A percentile compares a stretch with the other conserved stretches of the same genome.
These are phyloP conservation scores for Beaufortia kweichowensis DNA, from an alignment of 2,113 vertebrate species.

Conservation along the genomic window DNA sequence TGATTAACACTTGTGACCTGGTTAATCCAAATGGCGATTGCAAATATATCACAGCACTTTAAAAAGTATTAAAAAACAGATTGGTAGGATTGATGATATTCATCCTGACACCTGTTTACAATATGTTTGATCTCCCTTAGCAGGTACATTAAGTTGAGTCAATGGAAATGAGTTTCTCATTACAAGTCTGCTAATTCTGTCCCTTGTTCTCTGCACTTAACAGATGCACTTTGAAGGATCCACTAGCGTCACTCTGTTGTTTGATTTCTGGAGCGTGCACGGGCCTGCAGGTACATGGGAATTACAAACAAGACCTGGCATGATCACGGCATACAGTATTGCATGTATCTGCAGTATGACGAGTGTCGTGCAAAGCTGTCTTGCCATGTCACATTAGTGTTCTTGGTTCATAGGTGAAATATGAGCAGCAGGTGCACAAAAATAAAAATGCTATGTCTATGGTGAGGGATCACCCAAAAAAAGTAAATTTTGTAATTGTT, in stretches of 20 bases:
- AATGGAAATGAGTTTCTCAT: background rate
- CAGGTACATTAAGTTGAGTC: background rate
- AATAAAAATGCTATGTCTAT: too few relatives aligned
- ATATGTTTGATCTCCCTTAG: too few relatives aligned
- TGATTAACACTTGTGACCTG: background rate
- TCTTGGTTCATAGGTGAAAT: background rate
- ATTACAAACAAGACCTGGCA: constrained; percentile 1
- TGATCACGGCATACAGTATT: background rate
- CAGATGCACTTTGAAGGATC: constrained; percentile 91
- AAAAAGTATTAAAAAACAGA: too few relatives aligned
- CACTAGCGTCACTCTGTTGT: constrained; percentile 82
- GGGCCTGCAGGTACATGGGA: constrained; percentile 77
- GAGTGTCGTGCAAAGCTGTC: background rate
- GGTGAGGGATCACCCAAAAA: too few relatives aligned
- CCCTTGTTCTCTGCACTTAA: constrained; percentile 40
- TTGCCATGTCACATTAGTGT: background rate
- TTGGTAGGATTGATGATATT: background rate
- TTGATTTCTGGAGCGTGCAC: constrained; percentile 91
- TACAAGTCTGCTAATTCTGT: constrained; percentile 2
- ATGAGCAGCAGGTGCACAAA: background rate
- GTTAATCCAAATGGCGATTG: background rate
- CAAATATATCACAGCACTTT: too few relatives aligned
- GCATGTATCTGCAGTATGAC: background rate
- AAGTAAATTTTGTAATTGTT: too few relatives aligned
- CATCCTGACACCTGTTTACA: too few relatives aligned